A percentile compares a stretch with the other conserved stretches of the same genome.
Conservation (phyloP, 1,140 invertebrate species). For the Lepidurus packardi region DNA sequence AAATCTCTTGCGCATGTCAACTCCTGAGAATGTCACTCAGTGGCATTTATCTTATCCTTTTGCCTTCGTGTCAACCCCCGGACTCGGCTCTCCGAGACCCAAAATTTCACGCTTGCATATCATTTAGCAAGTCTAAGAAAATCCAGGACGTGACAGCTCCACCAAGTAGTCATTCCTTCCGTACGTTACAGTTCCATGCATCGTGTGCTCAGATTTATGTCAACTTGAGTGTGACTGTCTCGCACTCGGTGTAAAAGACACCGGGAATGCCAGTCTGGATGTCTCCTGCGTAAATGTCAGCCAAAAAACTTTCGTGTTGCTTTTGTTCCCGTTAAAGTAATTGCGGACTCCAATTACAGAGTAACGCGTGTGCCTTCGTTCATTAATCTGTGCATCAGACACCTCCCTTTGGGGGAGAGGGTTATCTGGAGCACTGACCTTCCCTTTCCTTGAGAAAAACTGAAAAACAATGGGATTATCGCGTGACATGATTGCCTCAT, state of each 20-base stretch:
- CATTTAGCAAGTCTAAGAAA: slow-evolving; percentile 19
- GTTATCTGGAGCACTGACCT: not conserved
- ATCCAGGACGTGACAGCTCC: slow-evolving; percentile 13
- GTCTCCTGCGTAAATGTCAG: not conserved
- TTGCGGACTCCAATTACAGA: slow-evolving; percentile 13
- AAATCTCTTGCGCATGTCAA: not conserved
- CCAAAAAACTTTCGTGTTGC: not conserved
- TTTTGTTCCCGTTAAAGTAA: slow-evolving; percentile 1
- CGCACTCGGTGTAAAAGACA: not conserved
- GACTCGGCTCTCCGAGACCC: not conserved
- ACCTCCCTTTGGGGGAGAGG: not conserved
- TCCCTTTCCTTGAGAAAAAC: not conserved
- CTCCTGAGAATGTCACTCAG: slow-evolving; percentile 8
- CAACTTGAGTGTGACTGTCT: slow-evolving; percentile 10
- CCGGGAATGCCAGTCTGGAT: not conserved
- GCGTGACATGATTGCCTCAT: not conserved
- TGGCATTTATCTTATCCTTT: slow-evolving; percentile 19
- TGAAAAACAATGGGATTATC: not conserved
- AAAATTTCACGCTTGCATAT: slow-evolving; percentile 19
- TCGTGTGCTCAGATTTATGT: slow-evolving; percentile 9
- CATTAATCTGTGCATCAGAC: not conserved
- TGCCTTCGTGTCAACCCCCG: not conserved
- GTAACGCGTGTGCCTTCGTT: not conserved
- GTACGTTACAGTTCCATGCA: slow-evolving; percentile 11
- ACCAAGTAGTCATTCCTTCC: not conserved